These are phyloP conservation scores for Spea bombifrons DNA, from an alignment of 2,113 vertebrate species.

Conservation along the genomic window DNA sequence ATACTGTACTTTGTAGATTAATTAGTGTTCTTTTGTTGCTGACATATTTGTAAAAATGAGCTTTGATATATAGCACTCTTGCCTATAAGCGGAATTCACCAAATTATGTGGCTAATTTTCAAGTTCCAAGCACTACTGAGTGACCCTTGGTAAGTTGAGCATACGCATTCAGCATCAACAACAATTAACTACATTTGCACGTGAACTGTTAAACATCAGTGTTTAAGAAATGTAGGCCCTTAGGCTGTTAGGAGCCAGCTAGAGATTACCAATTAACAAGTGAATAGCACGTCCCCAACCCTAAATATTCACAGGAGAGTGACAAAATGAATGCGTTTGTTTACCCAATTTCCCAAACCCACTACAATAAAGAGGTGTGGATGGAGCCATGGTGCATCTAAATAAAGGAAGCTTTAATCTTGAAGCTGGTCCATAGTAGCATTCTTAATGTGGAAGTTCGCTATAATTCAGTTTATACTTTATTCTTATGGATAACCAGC, in stretches of 20 bases:
- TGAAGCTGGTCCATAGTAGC: too few species aligned
- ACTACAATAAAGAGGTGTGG: too few species aligned
- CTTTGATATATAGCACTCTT: not conserved
- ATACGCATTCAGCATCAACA: not conserved
- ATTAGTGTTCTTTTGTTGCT: too few species aligned
- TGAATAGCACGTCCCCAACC: slow-evolving; percentile 5
- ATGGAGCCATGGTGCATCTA: too few species aligned
- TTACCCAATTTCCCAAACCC: not conserved
- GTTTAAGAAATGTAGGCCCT: slow-evolving; percentile 30
- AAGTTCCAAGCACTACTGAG: too few species aligned
- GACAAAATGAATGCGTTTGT: not conserved
- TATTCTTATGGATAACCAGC: too few species aligned
- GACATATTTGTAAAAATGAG: too few species aligned
- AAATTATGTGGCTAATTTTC: not conserved
- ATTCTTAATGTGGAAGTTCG: too few species aligned
- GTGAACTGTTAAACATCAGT: not conserved
- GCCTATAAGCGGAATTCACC: not conserved
- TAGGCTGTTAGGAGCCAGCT: slow-evolving; percentile 17
- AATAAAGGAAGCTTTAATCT: too few species aligned
- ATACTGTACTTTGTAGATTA: too few species aligned
- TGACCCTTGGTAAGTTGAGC: not conserved
- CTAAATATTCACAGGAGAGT: slow-evolving; percentile 32
- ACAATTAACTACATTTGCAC: not conserved
- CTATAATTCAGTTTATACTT: too few species aligned
- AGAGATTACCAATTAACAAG: slow-evolving; percentile 32